Conservation (phyloP, 2,888 invertebrate species). For the Euplexia lucipara region DNA sequence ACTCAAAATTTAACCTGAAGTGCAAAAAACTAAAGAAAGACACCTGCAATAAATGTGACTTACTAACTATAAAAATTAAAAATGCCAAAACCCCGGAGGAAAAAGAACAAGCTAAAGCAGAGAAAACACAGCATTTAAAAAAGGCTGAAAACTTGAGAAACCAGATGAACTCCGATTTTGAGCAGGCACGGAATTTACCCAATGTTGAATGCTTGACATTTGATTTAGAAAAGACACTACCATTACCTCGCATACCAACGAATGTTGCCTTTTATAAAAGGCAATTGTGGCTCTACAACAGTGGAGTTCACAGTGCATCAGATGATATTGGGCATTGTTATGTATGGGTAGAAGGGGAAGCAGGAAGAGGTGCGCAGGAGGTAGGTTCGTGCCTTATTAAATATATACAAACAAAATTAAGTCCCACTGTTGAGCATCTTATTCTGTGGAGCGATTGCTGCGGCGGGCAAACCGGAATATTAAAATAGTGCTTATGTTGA, state of each 20-base stretch:
- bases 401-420: no score
- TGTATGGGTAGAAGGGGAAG: no score
- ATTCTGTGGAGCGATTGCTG: no score
- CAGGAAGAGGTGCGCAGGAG: no score
- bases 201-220: slow-evolving; percentile 38
- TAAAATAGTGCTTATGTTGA: no score
- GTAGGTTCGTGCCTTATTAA: no score
- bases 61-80: slow-evolving; percentile 25
- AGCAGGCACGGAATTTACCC: slow-evolving; percentile 26
- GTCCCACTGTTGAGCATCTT: no score
- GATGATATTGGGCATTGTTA: slow-evolving; percentile 32
- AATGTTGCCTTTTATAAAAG: slow-evolving; percentile 52
- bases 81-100: slow-evolving; percentile 24
- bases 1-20: no score
- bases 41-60: no score
- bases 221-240: slow-evolving; percentile 41
- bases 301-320: slow-evolving; percentile 38
- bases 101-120: slow-evolving; percentile 29
- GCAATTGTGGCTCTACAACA: slow-evolving; percentile 45
- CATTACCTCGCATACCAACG: slow-evolving; percentile 39
- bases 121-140: slow-evolving; percentile 33
- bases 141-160: slow-evolving; percentile 32
- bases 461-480: no score
- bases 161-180: slow-evolving; percentile 36
- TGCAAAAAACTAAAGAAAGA: no score